These are phyloP conservation scores for Rhinella marina DNA, from an alignment of 2,797 vertebrate genomes.

Conservation along the genomic window DNA sequence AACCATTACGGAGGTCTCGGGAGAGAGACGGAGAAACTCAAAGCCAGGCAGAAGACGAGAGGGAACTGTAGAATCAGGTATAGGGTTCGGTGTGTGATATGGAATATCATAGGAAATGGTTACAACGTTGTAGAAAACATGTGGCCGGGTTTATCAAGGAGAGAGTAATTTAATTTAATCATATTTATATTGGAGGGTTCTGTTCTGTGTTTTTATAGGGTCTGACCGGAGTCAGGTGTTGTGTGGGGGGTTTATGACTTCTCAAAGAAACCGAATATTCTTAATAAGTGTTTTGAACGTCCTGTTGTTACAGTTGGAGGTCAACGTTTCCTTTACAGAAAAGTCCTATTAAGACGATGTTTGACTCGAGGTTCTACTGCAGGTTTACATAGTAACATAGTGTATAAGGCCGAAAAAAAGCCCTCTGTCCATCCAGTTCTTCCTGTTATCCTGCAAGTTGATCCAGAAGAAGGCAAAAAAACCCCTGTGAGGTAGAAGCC, in stretches of 20 bases:
- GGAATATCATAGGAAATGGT: slow-evolving; percentile 43
- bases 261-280: background rate
- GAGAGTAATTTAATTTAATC: slow-evolving; percentile 42
- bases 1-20: slow-evolving; percentile 62
- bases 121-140: slow-evolving; percentile 37
- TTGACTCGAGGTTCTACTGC: too few relatives aligned
- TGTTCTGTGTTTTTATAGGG: slow-evolving; percentile 14
- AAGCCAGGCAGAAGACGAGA: slow-evolving; percentile 53
- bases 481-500: too few relatives aligned
- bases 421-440: too few relatives aligned
- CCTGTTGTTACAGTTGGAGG: background rate
- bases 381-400: too few relatives aligned
- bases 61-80: slow-evolving; percentile 59
- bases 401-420: too few relatives aligned
- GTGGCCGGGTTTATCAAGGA: slow-evolving; percentile 42
- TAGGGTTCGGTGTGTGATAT: slow-evolving; percentile 41
- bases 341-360: background rate
- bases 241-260: slow-evolving; percentile 19
- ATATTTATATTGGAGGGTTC: slow-evolving; percentile 29
- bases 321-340: background rate
- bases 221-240: slow-evolving; percentile 9
- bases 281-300: background rate
- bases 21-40: slow-evolving; percentile 57
- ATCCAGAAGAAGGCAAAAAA: too few relatives aligned
- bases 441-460: too few relatives aligned